A percentile compares a stretch with the other conserved stretches of the same genome.
These are phyloP conservation scores for Hylaeus volcanicus DNA, from an alignment of 1,140 invertebrate genomes.

Conservation along the genomic window DNA sequence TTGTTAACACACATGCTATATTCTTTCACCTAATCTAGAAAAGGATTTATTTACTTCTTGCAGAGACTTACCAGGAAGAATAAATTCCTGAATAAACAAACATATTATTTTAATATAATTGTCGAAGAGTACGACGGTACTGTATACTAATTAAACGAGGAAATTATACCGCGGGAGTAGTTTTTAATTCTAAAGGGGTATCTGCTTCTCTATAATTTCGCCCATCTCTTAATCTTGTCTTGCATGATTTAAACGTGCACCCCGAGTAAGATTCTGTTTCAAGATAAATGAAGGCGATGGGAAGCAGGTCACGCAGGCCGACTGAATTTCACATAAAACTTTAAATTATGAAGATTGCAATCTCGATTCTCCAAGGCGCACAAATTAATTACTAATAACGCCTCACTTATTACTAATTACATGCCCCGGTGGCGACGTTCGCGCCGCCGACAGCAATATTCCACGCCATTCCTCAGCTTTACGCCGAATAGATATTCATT, in stretches of 20 bases:
- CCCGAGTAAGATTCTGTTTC: neutral
- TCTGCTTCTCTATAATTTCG: neutral
- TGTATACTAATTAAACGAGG: no score
- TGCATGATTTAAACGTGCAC: neutral
- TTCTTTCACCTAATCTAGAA: no score
- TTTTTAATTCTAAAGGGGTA: no score
- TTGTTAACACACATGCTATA: no score
- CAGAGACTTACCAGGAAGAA: no score
- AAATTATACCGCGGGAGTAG: no score
- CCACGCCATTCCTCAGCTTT: constrained; percentile 11
- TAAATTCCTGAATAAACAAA: no score
- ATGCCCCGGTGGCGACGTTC: neutral
- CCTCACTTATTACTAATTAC: constrained; percentile 29
- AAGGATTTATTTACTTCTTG: no score
- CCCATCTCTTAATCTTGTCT: neutral
- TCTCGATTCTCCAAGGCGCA: neutral
- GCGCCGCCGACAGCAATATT: neutral
- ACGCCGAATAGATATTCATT: constrained; percentile 25
- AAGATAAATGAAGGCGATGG: constrained; percentile 14
- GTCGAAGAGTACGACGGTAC: no score
- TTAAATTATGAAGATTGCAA: constrained; percentile 31
- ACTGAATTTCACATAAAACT: constrained; percentile 19
- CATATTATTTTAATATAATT: no score
- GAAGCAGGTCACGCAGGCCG: constrained; percentile 1
- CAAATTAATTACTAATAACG: constrained; percentile 35